Evolutionary conservation across 2,797 vertebrate species (phyloP), one percentile per base, ranked within the genome.

Genomic region (Brachyalestes nurse): DNA sequence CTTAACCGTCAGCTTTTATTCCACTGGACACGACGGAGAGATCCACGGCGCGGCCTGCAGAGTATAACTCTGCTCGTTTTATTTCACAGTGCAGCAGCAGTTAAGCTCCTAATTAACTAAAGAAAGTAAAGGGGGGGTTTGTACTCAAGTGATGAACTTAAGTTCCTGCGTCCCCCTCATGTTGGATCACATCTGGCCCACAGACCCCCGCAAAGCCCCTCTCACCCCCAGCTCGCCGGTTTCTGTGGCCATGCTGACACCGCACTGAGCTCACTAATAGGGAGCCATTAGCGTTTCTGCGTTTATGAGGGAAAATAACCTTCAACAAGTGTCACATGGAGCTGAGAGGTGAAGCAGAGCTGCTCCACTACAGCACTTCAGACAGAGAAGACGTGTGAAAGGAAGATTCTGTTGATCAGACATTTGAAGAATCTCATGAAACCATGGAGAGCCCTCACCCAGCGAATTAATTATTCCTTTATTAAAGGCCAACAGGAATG

Each of bases 231-330:
- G 25, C 4, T 40, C 14, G 49, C 58, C 28, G 34, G 51, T 38
- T 25, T 72, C 23, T 23, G 72, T 14, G 25, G 40, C 25, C 60
- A 74, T 62, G 51, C 51, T 40, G 58, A 42, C 53, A 19, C 25
- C 66, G 60, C 69, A 79, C 0, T 19, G 79, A 78, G 67, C 69
- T 47, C 25, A 73, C 79, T 84, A 78, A 87, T 38, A 77, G 53
- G 77, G 64, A 72, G 38, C 75, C 72, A 34, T 85, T 87, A 75
- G 75, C 75, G 76, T 38, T 86, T 66, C 49, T 25, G 40, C 51
- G 83, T 90, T 91, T 89, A 89, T 7, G 83, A 90, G 85, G 84
- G 84, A 72, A 88, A 89, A 84, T 80, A 82, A 84, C 82, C 64
- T 83, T 88, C 83, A 79, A 69, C 74, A 76, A 65, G 25, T 71